phyloP scores from a whole-genome alignment of 2,797 vertebrate species.

The Chelon auratus region DNA sequence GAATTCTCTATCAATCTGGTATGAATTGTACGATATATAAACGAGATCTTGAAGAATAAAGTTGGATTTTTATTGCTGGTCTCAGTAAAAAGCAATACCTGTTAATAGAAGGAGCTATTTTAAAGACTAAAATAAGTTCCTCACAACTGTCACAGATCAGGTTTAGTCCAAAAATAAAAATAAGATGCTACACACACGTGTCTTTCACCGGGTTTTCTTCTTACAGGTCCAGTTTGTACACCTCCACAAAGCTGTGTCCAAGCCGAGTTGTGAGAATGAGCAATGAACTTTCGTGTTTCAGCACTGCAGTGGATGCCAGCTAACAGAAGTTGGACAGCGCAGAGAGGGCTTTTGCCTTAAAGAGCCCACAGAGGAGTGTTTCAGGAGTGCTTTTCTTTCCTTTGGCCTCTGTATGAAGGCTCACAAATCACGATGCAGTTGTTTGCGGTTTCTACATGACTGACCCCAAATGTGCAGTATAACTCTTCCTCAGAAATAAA shows the following conservation, averaged over 20 bases:
- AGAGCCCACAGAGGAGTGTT: constrained; percentile 29
- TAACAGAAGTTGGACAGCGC: constrained; percentile 21
- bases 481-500: constrained; percentile 27
- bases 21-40: constrained; percentile 56
- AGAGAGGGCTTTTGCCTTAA: constrained; percentile 26
- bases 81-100: constrained; percentile 10
- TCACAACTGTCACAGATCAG: constrained; percentile 6
- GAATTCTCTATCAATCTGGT: constrained; percentile 68
- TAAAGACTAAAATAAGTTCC: constrained; percentile 5
- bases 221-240: constrained; percentile 22
- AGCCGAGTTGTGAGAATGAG: constrained; percentile 20
- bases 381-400: constrained; percentile 18
- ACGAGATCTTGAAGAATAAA: constrained; percentile 39
- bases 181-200: not conserved
- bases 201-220: constrained; percentile 1
- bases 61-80: constrained; percentile 23
- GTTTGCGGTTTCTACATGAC: constrained; percentile 12
- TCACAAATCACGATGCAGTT: constrained; percentile 53
- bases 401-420: constrained; percentile 42
- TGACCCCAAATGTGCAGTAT: constrained; percentile 19
- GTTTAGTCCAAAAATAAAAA: constrained; percentile 4
- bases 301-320: constrained; percentile 15
- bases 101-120: constrained; percentile 33
- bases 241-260: constrained; percentile 27
- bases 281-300: constrained; percentile 31